A percentile compares a stretch with the other conserved stretches of the same genome.
phyloP scores from a whole-genome alignment of 2,888 invertebrate genomes.

The Sinodicranocentrus sp. region DNA sequence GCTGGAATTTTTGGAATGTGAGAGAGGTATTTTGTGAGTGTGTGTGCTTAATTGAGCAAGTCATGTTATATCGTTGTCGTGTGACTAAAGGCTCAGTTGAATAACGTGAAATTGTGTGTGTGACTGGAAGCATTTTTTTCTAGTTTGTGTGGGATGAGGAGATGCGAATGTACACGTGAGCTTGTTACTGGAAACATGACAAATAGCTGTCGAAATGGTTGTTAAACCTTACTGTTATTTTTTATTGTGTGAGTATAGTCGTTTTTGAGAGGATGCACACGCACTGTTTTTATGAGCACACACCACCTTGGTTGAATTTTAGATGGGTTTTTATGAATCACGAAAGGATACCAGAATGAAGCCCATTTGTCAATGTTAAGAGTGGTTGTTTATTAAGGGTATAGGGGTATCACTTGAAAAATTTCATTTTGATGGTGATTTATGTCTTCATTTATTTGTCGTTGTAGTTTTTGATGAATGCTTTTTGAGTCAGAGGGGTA shows the following conservation, averaged over 20 bases:
- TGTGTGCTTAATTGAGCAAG: constrained; percentile 63
- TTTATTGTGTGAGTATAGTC: constrained; percentile 52
- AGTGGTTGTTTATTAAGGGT: not conserved
- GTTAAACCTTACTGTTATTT: constrained; percentile 31
- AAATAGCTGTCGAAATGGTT: constrained; percentile 56
- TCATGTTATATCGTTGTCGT: constrained; percentile 33
- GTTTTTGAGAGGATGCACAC: not conserved
- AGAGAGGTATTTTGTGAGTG: constrained; percentile 11
- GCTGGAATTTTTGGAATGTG: not conserved
- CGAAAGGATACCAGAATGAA: not conserved
- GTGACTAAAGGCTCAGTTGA: constrained; percentile 16
- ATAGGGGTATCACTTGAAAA: not conserved
- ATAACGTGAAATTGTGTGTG: not conserved
- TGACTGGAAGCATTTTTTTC: too few relatives aligned
- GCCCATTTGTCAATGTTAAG: constrained; percentile 1
- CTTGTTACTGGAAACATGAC: constrained; percentile 47
- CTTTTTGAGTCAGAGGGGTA: not conserved
- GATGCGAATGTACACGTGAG: not conserved
- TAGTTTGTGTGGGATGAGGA: not conserved
- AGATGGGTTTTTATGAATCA: not conserved
- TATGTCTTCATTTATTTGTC: constrained; percentile 8
- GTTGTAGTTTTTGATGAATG: not conserved
- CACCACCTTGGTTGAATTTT: not conserved
- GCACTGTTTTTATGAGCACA: not conserved
- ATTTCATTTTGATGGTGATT: not conserved